Evolutionary conservation across 2,888 invertebrate genomes (phyloP).

Genomic region (Hypercompe scribonia): DNA sequence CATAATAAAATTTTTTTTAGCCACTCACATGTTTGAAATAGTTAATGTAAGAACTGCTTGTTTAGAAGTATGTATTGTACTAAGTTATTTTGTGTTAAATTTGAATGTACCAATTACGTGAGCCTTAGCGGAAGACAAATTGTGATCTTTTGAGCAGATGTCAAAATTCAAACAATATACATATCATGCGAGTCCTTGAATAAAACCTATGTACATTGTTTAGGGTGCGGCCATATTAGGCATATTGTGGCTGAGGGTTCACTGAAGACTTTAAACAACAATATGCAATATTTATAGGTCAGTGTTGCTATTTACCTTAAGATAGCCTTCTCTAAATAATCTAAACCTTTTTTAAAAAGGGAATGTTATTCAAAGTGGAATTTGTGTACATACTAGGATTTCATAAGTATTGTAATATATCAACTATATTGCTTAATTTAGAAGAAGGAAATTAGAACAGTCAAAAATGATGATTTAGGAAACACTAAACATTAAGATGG

Average conservation of each 20-base stretch:
- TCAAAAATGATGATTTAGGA: not conserved
- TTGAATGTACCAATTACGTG: conserved; percentile 52
- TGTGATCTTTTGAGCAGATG: conserved; percentile 69
- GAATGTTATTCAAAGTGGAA: not conserved
- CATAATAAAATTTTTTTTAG: too few species aligned
- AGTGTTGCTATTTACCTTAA: conserved; percentile 8
- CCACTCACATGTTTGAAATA: too few species aligned
- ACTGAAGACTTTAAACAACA: conserved; percentile 18
- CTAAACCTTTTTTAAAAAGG: not conserved
- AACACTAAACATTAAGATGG: not conserved
- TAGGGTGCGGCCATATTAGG: conserved; percentile 43
- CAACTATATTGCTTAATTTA: not conserved
- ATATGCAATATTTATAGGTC: not conserved
- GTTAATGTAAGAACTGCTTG: not conserved
- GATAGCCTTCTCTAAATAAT: not conserved
- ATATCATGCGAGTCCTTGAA: conserved; percentile 37
- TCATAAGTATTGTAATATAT: not conserved
- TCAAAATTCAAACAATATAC: conserved; percentile 41
- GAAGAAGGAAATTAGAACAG: not conserved
- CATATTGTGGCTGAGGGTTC: conserved; percentile 34
- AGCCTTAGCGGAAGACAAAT: conserved; percentile 78
- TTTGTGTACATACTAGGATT: not conserved
- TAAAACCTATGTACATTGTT: conserved; percentile 48
- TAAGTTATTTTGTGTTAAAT: conserved; percentile 25
- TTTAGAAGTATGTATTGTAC: not conserved